A percentile compares a stretch with the other conserved stretches of the same genome.
phyloP scores from a whole-genome alignment of 2,797 vertebrate species.

The Gymnothorax javanicus region DNA sequence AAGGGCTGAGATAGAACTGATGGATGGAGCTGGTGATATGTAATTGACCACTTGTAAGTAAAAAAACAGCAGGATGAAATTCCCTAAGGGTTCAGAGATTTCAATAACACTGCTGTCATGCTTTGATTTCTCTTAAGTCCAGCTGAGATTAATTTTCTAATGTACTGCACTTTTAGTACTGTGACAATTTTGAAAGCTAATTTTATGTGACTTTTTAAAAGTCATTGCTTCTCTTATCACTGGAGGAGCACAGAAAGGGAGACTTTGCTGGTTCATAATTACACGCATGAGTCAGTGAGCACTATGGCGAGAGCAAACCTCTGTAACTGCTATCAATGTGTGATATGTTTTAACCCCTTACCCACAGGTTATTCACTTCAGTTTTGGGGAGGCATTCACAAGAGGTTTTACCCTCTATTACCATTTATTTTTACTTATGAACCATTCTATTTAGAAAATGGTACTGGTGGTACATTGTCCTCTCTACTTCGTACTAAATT shows the following conservation, averaged over 20 bases:
- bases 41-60: constrained; percentile 16
- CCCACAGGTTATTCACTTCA: background rate
- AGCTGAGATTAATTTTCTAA: background rate
- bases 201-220: background rate
- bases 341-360: background rate
- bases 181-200: background rate
- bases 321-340: background rate
- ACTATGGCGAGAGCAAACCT: background rate
- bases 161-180: background rate
- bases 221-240: background rate
- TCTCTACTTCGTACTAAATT: background rate
- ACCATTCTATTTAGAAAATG: background rate
- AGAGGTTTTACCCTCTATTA: background rate
- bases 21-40: background rate
- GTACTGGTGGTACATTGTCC: background rate
- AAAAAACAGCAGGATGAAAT: background rate
- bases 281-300: background rate
- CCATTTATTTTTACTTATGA: background rate
- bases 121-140: background rate
- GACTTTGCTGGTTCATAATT: background rate
- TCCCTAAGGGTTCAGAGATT: background rate
- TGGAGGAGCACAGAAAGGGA: background rate
- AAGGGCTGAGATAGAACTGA: background rate
- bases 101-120: background rate
- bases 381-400: background rate